These are phyloP conservation scores for Dermatemys mawii DNA, from an alignment of 2,113 vertebrate species.

Conservation along the genomic window DNA sequence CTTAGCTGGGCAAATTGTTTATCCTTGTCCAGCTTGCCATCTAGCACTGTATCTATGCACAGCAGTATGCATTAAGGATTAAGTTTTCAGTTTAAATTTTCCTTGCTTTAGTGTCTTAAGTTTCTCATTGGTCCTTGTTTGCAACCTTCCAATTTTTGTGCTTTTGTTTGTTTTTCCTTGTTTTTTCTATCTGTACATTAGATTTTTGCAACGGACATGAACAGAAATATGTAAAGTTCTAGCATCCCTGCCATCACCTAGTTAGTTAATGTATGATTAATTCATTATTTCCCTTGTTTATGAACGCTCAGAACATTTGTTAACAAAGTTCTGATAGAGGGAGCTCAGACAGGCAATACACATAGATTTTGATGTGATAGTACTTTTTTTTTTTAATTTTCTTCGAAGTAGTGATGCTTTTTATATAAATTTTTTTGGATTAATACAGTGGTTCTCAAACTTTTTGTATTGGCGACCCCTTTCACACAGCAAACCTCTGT, in stretches of 20 bases:
- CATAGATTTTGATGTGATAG: background rate
- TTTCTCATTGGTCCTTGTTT: background rate
- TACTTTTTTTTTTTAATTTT: background rate
- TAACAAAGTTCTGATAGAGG: background rate
- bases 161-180: accelerated
- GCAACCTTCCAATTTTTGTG: background rate
- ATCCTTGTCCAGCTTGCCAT: background rate
- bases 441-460: too few species aligned
- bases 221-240: background rate
- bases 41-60: accelerated
- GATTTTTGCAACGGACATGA: background rate
- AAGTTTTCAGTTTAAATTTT: background rate
- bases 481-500: too few species aligned
- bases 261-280: background rate
- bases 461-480: too few species aligned
- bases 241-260: accelerated
- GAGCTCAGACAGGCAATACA: background rate
- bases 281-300: background rate
- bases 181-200: accelerated
- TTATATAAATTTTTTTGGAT: background rate
- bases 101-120: background rate
- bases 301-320: background rate
- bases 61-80: background rate
- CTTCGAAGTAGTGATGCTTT: background rate
- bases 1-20: background rate